phyloP scores from a whole-genome alignment of 1,140 invertebrate genomes.

The Hypothenemus hampei region DNA sequence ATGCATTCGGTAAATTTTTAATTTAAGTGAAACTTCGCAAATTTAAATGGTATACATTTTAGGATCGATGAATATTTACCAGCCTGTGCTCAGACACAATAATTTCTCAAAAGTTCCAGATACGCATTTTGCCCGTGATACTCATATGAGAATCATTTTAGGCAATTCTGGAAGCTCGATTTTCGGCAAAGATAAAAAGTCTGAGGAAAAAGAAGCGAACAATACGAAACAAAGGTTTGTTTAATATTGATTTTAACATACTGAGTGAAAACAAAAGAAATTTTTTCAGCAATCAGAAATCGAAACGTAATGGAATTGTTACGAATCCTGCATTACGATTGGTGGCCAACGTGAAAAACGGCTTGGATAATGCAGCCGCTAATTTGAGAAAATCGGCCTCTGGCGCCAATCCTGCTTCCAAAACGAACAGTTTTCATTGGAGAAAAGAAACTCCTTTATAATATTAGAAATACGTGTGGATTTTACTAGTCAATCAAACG shows the following conservation, averaged over 20 bases:
- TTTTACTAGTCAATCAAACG: slow-evolving; percentile 42
- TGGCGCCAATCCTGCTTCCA: slow-evolving; percentile 48
- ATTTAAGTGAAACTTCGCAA: not conserved
- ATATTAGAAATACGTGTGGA: slow-evolving; percentile 26
- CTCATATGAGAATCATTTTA: slow-evolving; percentile 85
- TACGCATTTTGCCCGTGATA: slow-evolving; percentile 76
- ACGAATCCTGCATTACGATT: slow-evolving; percentile 84
- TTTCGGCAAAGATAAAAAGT: slow-evolving; percentile 39
- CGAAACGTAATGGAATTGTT: slow-evolving; percentile 82
- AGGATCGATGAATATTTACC: slow-evolving; percentile 44
- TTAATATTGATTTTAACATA: no score
- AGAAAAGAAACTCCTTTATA: slow-evolving; percentile 67
- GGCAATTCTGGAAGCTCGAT: slow-evolving; percentile 53
- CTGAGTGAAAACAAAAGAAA: not conserved
- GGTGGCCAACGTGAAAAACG: slow-evolving; percentile 63
- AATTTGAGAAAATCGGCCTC: slow-evolving; percentile 48
- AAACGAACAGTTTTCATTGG: slow-evolving; percentile 66
- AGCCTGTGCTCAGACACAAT: slow-evolving; percentile 42
- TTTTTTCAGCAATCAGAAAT: slow-evolving; percentile 52
- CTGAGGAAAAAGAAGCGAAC: slow-evolving; percentile 29
- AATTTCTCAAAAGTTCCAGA: slow-evolving; percentile 46
- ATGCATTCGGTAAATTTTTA: slow-evolving; percentile 38
- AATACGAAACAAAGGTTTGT: slow-evolving; percentile 31
- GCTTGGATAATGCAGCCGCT: slow-evolving; percentile 58
- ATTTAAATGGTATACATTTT: slow-evolving; percentile 14